Evolutionary conservation across 2,888 invertebrate genomes (phyloP).

Genomic region (Neoitamus cyanurus): DNA sequence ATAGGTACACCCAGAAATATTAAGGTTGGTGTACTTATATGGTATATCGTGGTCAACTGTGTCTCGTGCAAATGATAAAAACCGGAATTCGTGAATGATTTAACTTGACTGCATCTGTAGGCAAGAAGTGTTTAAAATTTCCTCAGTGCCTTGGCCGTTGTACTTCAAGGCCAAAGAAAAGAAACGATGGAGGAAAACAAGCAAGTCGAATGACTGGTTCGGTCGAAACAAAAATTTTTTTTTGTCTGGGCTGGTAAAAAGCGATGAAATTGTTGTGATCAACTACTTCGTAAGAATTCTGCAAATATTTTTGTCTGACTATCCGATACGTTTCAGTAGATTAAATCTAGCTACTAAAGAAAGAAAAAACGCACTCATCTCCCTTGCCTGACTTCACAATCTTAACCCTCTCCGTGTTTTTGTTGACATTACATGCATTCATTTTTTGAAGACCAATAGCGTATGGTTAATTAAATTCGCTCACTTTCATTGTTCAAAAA

Average conservation of each 20-base stretch:
- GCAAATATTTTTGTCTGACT: neutral
- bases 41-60: neutral
- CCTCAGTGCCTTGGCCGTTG: neutral
- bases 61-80: neutral
- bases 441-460: no score
- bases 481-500: no score
- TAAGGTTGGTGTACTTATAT: neutral
- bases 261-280: neutral
- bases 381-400: no score
- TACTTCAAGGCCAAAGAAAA: neutral
- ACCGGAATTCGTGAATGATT: neutral
- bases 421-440: no score
- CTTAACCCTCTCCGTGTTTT: no score
- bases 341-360: neutral
- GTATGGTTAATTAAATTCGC: no score
- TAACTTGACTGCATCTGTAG: neutral
- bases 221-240: neutral
- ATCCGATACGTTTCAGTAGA: neutral
- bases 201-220: neutral
- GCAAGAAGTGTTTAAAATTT: neutral
- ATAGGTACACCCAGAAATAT: neutral
- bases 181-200: neutral
- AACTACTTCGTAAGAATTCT: neutral
- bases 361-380: neutral
- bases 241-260: neutral